Evolutionary conservation across 53 echinoderm and acorn worm species (phyloP), one percentile per base, ranked within the genome.

Genomic region (Patiria pectinifera): DNA sequence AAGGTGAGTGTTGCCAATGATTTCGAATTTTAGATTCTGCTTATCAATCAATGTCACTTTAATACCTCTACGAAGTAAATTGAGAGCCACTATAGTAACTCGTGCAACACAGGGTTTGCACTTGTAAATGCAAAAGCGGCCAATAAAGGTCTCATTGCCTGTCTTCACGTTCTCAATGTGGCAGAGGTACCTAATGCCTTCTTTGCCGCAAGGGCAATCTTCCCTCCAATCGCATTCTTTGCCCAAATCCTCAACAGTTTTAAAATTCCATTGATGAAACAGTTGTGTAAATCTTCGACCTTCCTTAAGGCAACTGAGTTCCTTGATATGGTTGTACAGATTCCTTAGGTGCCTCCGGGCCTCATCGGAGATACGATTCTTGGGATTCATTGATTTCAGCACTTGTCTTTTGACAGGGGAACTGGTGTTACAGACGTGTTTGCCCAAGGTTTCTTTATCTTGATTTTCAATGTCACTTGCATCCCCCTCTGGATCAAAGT

Each of bases 141-240:
- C 82, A 3, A 82, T 23, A 23, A 5, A 82, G 58, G 82, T 82
- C n/a, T 23, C 12, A 0, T 58, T 23, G 9, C 23, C 59, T 4
- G 59, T 82, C 18, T 23, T 19, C 46, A 3, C 46, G 11, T 82
- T 82, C n/a, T 58, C 3, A 59, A 82, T 82, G 23, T 82, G 22
- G 49, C 15, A 49, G 14, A 82, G 24, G 49, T 59, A 82, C n/a
- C 59, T 4, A 49, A 82, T 82, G 4, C 59, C 59, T n/a, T 59
- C 7, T 82, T 82, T 59, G 6, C 82, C 82, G 58, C 82, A 82
- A 82, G 82, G 59, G 58, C 82, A 82, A 16, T 49, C 49, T 49
- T 49, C 49, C 49, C 49, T 49, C 49, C 49, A 49, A 4, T 49
- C 49, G 6, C 49, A 49, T 4, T 49, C 49, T 49, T 49, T 49